Conservation (phyloP, 2,888 invertebrate genomes). For the Heliconius cydno region DNA sequence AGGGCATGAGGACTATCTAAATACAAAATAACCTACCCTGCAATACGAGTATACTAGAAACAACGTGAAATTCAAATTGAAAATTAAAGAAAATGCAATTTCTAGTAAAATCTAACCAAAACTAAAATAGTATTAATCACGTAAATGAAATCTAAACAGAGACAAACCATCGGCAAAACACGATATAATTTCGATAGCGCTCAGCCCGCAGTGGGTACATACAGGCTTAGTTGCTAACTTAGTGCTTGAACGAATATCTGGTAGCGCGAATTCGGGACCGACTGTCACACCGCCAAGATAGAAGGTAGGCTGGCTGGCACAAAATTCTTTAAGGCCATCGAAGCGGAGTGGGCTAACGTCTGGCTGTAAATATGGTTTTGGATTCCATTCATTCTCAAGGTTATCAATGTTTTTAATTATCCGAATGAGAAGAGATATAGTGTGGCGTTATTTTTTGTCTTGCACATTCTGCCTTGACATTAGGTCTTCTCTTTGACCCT, state of each 20-base stretch:
- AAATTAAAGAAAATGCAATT: background rate
- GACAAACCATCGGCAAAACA: constrained; percentile 17
- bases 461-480: too few species aligned
- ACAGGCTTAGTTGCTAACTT: constrained; percentile 43
- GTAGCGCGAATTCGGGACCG: constrained; percentile 40
- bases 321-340: too few species aligned
- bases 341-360: too few species aligned
- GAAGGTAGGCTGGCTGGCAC: too few species aligned
- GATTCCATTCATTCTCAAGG: too few species aligned
- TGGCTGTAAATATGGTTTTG: too few species aligned
- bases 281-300: constrained; percentile 35
- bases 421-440: too few species aligned
- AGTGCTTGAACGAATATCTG: constrained; percentile 35
- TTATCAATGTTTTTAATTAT: too few species aligned
- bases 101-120: background rate
- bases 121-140: constrained; percentile 12
- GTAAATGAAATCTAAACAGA: constrained; percentile 17
- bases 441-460: too few species aligned
- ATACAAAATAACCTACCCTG: background rate
- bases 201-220: constrained; percentile 29
- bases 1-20: background rate
- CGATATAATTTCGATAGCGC: constrained; percentile 36
- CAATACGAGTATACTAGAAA: background rate
- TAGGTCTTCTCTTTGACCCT: too few species aligned
- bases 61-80: background rate